phyloP scores from a whole-genome alignment of 2,113 vertebrate genomes.

The Calyptommatus sinebrachiatus region DNA sequence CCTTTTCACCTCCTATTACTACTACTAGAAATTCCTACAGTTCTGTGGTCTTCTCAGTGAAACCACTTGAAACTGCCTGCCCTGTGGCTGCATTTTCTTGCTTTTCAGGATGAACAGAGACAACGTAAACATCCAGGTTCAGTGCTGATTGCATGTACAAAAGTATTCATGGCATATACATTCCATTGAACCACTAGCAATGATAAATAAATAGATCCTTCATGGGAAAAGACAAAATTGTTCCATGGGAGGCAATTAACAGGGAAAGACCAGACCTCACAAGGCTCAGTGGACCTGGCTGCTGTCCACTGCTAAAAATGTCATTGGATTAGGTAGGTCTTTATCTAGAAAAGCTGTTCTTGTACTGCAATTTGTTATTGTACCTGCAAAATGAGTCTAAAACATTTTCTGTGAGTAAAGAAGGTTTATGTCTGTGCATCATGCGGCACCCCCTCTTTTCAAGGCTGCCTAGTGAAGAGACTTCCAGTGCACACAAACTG shows the following conservation, averaged over 20 bases:
- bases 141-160: background rate
- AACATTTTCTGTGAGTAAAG: background rate
- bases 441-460: constrained; percentile 20
- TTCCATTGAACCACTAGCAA: background rate
- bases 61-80: no score
- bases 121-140: background rate
- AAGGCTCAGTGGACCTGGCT: background rate
- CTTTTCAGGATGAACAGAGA: background rate
- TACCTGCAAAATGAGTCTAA: background rate
- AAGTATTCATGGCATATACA: background rate
- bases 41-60: background rate
- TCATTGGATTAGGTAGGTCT: background rate
- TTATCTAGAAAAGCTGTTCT: background rate
- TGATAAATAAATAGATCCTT: background rate
- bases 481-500: constrained; percentile 41
- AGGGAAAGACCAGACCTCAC: background rate
- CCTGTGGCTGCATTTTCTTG: background rate
- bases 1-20: no score
- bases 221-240: background rate
- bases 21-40: background rate
- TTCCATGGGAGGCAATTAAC: background rate
- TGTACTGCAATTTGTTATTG: background rate
- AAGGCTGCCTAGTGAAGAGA: constrained; percentile 37
- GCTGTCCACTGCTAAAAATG: background rate
- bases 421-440: constrained; percentile 24